Percentiles rank a stretch among this genome's conserved stretches.
Conservation (phyloP, 2,797 vertebrate genomes). For the Coreius guichenoti region DNA sequence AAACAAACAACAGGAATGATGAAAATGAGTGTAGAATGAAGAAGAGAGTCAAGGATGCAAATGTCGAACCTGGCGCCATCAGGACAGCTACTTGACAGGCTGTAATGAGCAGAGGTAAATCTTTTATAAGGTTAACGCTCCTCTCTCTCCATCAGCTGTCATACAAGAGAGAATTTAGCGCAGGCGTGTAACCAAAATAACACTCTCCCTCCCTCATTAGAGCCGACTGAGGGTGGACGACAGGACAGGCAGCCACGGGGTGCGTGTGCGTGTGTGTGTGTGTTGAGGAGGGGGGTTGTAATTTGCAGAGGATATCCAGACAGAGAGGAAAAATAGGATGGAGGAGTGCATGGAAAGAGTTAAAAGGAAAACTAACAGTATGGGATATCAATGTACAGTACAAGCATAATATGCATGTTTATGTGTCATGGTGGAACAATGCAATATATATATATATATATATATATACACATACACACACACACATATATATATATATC, state of each 20-base stretch:
- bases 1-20: constrained; percentile 58
- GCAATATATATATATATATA: constrained; percentile 43
- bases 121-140: constrained; percentile 94
- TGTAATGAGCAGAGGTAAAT: constrained; percentile 94
- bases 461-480: too few species aligned
- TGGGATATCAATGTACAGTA: constrained; percentile 49
- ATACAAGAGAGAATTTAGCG: constrained; percentile 93
- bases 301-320: constrained; percentile 78
- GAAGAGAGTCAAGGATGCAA: constrained; percentile 78
- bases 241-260: constrained; percentile 75
- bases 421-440: constrained; percentile 5
- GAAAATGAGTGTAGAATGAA: constrained; percentile 49
- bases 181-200: constrained; percentile 73
- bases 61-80: constrained; percentile 79
- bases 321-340: constrained; percentile 65
- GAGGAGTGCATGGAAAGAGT: constrained; percentile 66
- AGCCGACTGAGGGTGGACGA: constrained; percentile 83
- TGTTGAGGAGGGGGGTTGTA: constrained; percentile 70
- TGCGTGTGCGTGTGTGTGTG: constrained; percentile 70
- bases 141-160: constrained; percentile 86
- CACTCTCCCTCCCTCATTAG: constrained; percentile 89
- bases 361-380: constrained; percentile 66
- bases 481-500: background rate
- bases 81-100: constrained; percentile 86
- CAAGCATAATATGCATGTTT: constrained; percentile 24